A percentile compares a stretch with the other conserved stretches of the same genome.
Evolutionary conservation across 2,888 invertebrate species (phyloP).

Genomic region (Zygogramma bicolorata): DNA sequence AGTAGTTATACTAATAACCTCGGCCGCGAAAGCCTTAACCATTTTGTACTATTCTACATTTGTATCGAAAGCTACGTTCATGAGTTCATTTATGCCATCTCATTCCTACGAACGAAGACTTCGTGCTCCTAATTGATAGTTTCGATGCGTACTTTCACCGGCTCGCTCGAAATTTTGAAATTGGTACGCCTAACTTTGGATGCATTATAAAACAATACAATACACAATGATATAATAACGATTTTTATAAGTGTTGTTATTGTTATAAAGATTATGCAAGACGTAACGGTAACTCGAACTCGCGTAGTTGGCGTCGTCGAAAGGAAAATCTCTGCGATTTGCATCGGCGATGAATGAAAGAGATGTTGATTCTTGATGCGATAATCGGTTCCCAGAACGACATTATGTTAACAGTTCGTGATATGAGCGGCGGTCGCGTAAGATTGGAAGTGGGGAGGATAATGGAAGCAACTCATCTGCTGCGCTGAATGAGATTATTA

Average conservation of each 20-base stretch:
- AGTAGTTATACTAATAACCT: no score
- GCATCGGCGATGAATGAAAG: constrained; percentile 3
- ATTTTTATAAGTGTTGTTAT: not conserved
- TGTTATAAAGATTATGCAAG: not conserved
- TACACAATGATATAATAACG: constrained; percentile 4
- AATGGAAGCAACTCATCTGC: not conserved
- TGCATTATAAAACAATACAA: constrained; percentile 21
- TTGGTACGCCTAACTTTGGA: constrained; percentile 31
- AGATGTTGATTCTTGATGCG: not conserved
- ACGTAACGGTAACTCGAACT: not conserved
- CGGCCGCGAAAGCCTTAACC: no score
- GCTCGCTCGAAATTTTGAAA: constrained; percentile 31
- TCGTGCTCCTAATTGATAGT: constrained; percentile 31
- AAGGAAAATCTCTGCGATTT: constrained; percentile 16
- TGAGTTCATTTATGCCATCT: not conserved
- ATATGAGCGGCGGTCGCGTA: not conserved
- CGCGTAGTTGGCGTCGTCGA: not conserved
- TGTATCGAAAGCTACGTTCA: not conserved
- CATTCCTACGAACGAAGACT: constrained; percentile 11
- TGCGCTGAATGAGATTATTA: not conserved
- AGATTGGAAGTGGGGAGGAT: not conserved
- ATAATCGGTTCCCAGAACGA: not conserved
- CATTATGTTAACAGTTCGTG: not conserved
- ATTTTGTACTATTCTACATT: no score
- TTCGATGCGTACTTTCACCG: constrained; percentile 32